Percentiles rank a stretch among this genome's conserved stretches.
These are phyloP conservation scores for Nemotelus pantherinus DNA, from an alignment of 2,888 invertebrate genomes.

Conservation along the genomic window DNA sequence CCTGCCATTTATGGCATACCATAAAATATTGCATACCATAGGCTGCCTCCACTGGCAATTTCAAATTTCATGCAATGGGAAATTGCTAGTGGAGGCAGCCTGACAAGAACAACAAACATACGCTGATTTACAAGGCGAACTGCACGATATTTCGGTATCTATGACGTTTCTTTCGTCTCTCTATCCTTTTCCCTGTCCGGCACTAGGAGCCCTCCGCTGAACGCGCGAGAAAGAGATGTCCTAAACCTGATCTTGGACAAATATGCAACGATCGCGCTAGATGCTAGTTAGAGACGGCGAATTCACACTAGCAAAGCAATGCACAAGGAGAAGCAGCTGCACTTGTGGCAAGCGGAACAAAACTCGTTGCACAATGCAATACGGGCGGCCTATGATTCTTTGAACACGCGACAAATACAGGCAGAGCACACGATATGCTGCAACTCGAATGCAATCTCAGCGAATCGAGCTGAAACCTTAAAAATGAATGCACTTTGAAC, in stretches of 20 bases:
- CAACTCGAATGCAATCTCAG: neutral
- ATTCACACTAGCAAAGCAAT: neutral
- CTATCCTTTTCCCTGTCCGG: neutral
- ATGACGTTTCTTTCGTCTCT: neutral
- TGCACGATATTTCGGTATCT: neutral
- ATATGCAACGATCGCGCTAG: neutral
- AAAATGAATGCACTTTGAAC: conserved; percentile 28
- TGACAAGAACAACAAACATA: neutral
- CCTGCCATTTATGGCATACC: too few relatives aligned
- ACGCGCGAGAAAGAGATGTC: conserved; percentile 8
- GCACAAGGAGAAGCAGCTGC: neutral
- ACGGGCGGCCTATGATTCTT: neutral
- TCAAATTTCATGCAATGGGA: too few relatives aligned
- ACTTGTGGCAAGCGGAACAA: neutral
- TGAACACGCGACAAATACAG: neutral
- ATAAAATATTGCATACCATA: too few relatives aligned
- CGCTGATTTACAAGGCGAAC: neutral
- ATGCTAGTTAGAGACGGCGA: neutral
- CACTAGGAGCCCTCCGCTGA: neutral
- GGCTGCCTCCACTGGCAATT: too few relatives aligned
- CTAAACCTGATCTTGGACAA: neutral
- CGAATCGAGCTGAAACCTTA: neutral
- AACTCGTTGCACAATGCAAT: neutral
- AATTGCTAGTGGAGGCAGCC: too few relatives aligned
- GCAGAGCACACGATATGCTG: neutral